A percentile compares a stretch with the other conserved stretches of the same genome.
Conservation (phyloP, 2,797 vertebrate species). For the Melanogrammus aeglefinus region DNA sequence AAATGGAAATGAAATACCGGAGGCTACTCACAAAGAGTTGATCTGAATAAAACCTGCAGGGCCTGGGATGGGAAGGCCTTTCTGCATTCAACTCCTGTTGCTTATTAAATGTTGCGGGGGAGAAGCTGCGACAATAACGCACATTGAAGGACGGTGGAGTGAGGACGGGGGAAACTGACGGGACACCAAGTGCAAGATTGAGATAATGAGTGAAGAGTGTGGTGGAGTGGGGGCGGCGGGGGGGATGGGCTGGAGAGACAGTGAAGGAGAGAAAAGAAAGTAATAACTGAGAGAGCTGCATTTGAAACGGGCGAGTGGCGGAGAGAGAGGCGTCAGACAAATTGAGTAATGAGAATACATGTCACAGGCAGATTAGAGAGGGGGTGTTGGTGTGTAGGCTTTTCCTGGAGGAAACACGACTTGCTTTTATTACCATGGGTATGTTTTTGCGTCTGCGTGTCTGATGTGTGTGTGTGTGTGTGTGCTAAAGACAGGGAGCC, state of each 20-base stretch:
- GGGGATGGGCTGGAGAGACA: no score
- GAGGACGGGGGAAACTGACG: no score
- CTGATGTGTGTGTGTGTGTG: background rate
- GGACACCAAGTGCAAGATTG: no score
- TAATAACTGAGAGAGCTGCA: no score
- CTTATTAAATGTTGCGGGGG: no score
- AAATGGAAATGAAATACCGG: conserved; percentile 4
- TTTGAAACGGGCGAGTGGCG: background rate
- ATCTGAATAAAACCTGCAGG: background rate
- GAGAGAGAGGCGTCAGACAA: background rate
- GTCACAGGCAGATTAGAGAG: background rate
- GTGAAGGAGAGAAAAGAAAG: no score
- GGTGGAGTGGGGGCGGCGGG: no score
- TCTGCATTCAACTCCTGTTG: no score
- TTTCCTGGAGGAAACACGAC: background rate
- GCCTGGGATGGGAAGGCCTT: no score
- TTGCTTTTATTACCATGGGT: background rate
- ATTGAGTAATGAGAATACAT: background rate
- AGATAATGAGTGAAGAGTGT: no score
- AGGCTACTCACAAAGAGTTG: background rate
- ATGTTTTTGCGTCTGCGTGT: background rate
- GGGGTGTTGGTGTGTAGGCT: background rate
- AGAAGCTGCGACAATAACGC: no score
- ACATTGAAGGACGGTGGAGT: no score
- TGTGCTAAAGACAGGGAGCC: background rate